phyloP scores from a whole-genome alignment of 2,888 invertebrate genomes.

The Cactoblastis cactorum region DNA sequence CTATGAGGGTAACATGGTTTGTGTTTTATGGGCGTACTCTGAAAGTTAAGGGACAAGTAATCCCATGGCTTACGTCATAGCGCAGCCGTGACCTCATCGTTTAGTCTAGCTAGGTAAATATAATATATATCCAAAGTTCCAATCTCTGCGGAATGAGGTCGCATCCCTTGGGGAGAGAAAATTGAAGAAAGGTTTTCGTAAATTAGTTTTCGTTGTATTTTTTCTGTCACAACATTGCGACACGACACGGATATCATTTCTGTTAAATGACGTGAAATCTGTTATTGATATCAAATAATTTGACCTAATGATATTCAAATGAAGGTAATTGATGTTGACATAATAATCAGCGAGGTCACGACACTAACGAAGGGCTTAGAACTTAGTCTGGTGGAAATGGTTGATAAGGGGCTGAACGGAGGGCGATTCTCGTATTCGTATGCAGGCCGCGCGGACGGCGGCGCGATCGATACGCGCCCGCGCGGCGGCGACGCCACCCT shows the following conservation, averaged over 20 bases:
- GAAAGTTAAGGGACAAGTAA: constrained; percentile 19
- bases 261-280: constrained; percentile 20
- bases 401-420: constrained; percentile 66
- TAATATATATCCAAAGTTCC: constrained; percentile 39
- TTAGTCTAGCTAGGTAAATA: constrained; percentile 43
- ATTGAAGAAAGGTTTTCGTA: constrained; percentile 56
- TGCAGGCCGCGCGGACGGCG: constrained; percentile 68
- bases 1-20: constrained; percentile 9
- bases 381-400: constrained; percentile 58
- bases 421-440: constrained; percentile 73
- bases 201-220: constrained; percentile 36
- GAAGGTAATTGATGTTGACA: constrained; percentile 35
- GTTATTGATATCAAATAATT: background rate
- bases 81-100: constrained; percentile 44
- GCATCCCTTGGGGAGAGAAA: constrained; percentile 43
- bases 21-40: constrained; percentile 17
- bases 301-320: constrained; percentile 12
- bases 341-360: constrained; percentile 56
- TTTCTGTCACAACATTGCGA: constrained; percentile 40
- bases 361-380: constrained; percentile 57
- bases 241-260: constrained; percentile 30
- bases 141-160: constrained; percentile 51
- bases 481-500: constrained; percentile 63
- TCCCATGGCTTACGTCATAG: constrained; percentile 28
- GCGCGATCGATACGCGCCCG: constrained; percentile 77